A percentile compares a stretch with the other conserved stretches of the same genome.
These are phyloP conservation scores for Probaryconus sp. DNA, from an alignment of 1,140 invertebrate species.

Conservation along the genomic window DNA sequence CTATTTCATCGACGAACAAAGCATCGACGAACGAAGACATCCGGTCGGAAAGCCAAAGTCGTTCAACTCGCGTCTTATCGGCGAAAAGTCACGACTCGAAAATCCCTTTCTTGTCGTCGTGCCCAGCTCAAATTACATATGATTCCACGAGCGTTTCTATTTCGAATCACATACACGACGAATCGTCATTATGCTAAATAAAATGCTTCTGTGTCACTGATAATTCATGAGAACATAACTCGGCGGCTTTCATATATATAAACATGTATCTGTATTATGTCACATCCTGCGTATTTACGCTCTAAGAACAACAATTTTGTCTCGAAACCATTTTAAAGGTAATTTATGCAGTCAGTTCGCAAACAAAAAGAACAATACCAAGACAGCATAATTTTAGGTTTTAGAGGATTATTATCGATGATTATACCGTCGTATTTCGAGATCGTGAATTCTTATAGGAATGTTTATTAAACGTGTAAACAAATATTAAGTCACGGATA, in stretches of 20 bases:
- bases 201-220: slow-evolving; percentile 28
- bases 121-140: slow-evolving; percentile 52
- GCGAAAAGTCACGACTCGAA: slow-evolving; percentile 57
- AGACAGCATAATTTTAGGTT: no score
- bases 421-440: no score
- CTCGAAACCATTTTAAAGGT: slow-evolving; percentile 7
- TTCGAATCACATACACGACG: slow-evolving; percentile 24
- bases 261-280: slow-evolving; percentile 22
- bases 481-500: no score
- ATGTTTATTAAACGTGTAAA: no score
- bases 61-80: slow-evolving; percentile 62
- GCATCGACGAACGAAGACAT: slow-evolving; percentile 59
- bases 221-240: slow-evolving; percentile 41
- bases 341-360: no score
- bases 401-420: no score
- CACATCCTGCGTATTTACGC: slow-evolving; percentile 38
- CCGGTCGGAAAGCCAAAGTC: slow-evolving; percentile 60
- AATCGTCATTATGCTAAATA: slow-evolving; percentile 53
- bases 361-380: no score
- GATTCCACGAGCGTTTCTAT: slow-evolving; percentile 46
- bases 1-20: slow-evolving; percentile 56
- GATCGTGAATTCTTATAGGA: no score
- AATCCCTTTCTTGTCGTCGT: slow-evolving; percentile 47
- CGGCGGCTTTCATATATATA: slow-evolving; percentile 29
- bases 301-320: slow-evolving; percentile 24